Evolutionary conservation across 2,888 invertebrate genomes (phyloP).

Genomic region (Adelognathus sp.): DNA sequence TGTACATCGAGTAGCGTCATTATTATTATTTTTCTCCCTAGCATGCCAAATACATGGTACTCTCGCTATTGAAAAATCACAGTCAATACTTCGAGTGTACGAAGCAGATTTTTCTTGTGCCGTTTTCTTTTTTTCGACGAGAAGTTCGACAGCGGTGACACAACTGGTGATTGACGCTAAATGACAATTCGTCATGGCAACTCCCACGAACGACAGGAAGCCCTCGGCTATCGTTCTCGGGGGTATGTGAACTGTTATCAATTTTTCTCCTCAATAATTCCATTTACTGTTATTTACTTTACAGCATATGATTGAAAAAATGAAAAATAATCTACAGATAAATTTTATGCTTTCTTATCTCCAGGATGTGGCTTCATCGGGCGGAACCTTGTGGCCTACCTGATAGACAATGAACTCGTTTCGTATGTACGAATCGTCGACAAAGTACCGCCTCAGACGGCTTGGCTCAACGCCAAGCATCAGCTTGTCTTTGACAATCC

Average conservation of each 20-base stretch:
- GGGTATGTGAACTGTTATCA: slow-evolving; percentile 67
- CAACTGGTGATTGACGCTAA: slow-evolving; percentile 60
- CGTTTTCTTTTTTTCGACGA: slow-evolving; percentile 11
- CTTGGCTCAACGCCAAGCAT: slow-evolving; percentile 92
- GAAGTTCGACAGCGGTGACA: slow-evolving; percentile 28
- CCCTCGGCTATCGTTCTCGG: slow-evolving; percentile 77
- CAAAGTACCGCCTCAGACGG: slow-evolving; percentile 96
- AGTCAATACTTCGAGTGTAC: background rate
- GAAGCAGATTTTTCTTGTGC: slow-evolving; percentile 1
- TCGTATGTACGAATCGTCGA: slow-evolving; percentile 91
- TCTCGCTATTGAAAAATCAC: background rate
- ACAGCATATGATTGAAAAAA: background rate
- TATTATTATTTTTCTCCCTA: background rate
- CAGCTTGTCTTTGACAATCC: slow-evolving; percentile 88
- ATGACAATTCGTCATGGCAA: slow-evolving; percentile 74
- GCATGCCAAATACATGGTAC: background rate
- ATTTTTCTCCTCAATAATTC: background rate
- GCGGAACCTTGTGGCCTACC: slow-evolving; percentile 91
- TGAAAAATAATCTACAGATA: slow-evolving; percentile 22
- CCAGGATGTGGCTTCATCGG: slow-evolving; percentile 97
- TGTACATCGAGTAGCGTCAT: background rate
- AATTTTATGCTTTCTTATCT: slow-evolving; percentile 22
- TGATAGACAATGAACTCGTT: slow-evolving; percentile 89
- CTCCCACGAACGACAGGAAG: slow-evolving; percentile 71
- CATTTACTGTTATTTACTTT: background rate